Percentiles rank a stretch among this genome's conserved stretches.
phyloP scores from a whole-genome alignment of 2,113 vertebrate genomes.

The Corythornis cristatus region DNA sequence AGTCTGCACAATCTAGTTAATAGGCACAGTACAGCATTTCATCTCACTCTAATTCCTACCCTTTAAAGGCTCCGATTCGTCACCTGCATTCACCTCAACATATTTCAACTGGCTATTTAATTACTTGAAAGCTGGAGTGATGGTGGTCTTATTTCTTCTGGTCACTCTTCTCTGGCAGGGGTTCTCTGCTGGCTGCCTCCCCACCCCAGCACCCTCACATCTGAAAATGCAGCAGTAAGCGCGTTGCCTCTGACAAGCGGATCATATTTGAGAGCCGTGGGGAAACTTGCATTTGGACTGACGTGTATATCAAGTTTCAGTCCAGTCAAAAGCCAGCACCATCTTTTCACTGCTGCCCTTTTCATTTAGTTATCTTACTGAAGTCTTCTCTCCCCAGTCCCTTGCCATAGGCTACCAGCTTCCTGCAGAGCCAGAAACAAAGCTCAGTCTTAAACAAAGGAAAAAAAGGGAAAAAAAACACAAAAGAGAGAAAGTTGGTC shows the following conservation, averaged over 20 bases:
- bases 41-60: not conserved
- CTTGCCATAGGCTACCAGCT: slow-evolving; percentile 66
- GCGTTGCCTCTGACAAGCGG: not conserved
- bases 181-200: not conserved
- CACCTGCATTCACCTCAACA: slow-evolving; percentile 1
- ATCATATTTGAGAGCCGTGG: not conserved
- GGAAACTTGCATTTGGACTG: slow-evolving; percentile 31
- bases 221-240: not conserved
- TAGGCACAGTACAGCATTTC: not conserved
- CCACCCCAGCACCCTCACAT: not conserved
- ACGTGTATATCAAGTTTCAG: slow-evolving; percentile 40
- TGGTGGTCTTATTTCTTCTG: not conserved
- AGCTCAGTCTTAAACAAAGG: slow-evolving; percentile 65
- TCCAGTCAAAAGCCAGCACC: slow-evolving; percentile 58
- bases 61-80: not conserved
- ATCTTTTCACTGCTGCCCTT: slow-evolving; percentile 70
- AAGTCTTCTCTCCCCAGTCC: slow-evolving; percentile 65
- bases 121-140: not conserved
- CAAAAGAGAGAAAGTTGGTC: slow-evolving; percentile 60
- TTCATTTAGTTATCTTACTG: slow-evolving; percentile 67
- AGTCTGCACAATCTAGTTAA: slow-evolving; percentile 31
- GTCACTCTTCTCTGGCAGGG: not conserved
- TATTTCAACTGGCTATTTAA: slow-evolving; percentile 12
- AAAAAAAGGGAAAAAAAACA: slow-evolving; percentile 34
- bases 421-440: slow-evolving; percentile 65